Conservation (phyloP, 2,888 invertebrate species). For the Noctua pronuba region DNA sequence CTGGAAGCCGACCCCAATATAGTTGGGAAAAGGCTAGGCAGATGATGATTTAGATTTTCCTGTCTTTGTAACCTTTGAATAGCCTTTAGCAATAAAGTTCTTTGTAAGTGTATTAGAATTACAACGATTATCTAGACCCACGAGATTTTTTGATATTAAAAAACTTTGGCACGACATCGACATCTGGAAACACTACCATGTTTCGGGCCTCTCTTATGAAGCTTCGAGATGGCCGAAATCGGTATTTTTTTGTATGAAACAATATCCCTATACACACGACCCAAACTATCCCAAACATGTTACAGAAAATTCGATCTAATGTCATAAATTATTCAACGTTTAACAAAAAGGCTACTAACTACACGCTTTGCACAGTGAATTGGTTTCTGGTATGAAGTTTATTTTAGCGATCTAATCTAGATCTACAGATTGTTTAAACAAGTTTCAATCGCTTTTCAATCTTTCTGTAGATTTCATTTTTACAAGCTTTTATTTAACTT, state of each 20-base stretch:
- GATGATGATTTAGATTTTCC: too few species aligned
- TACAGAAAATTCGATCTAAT: slow-evolving; percentile 6
- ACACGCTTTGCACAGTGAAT: not conserved
- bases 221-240: not conserved
- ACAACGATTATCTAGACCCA: not conserved
- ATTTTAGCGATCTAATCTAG: not conserved
- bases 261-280: slow-evolving; percentile 1
- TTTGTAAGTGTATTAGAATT: not conserved
- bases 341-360: not conserved
- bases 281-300: not conserved
- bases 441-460: not conserved
- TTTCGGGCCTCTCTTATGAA: not conserved
- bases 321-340: not conserved
- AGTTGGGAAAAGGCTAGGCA: too few species aligned
- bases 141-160: slow-evolving; percentile 8
- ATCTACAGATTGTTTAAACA: not conserved
- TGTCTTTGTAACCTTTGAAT: not conserved
- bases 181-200: slow-evolving; percentile 15
- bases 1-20: too few species aligned
- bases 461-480: not conserved
- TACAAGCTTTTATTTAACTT: too few species aligned
- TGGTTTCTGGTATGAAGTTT: not conserved
- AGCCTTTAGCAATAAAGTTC: not conserved
- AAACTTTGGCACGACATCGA: slow-evolving; percentile 18
- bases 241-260: not conserved